Evolutionary conservation across 2,113 vertebrate genomes (phyloP).

Genomic region (Ictalurus furcatus): DNA sequence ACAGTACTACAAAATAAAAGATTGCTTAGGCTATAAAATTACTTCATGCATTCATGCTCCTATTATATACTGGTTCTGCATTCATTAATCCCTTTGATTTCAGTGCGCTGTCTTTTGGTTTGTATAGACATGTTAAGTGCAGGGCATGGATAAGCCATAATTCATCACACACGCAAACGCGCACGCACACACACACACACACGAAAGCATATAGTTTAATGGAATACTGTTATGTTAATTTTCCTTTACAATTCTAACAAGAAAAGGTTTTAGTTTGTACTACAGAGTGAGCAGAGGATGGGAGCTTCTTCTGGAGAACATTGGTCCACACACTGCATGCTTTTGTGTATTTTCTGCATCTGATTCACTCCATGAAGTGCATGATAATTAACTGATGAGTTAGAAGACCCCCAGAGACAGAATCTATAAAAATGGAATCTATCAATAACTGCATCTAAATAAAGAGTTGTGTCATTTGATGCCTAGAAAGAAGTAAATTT

Average conservation of each 20-base stretch:
- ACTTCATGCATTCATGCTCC: not conserved
- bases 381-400: not conserved
- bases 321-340: not conserved
- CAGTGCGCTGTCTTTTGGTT: not conserved
- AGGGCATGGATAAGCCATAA: not conserved
- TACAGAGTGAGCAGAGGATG: not conserved
- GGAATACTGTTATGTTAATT: not conserved
- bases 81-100: not conserved
- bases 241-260: not conserved
- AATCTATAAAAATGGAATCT: not conserved
- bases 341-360: not conserved
- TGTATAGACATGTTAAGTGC: not conserved
- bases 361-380: not conserved
- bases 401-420: not conserved
- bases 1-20: not conserved
- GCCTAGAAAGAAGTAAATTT: not conserved
- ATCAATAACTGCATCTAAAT: not conserved
- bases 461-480: not conserved
- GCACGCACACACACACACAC: not conserved
- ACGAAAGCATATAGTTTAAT: not conserved
- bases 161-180: not conserved
- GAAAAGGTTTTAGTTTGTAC: not conserved
- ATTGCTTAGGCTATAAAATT: not conserved
- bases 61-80: not conserved
- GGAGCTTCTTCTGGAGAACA: not conserved